These are phyloP conservation scores for Gonioctena quinquepunctata DNA, from an alignment of 1,140 invertebrate species.

Conservation along the genomic window DNA sequence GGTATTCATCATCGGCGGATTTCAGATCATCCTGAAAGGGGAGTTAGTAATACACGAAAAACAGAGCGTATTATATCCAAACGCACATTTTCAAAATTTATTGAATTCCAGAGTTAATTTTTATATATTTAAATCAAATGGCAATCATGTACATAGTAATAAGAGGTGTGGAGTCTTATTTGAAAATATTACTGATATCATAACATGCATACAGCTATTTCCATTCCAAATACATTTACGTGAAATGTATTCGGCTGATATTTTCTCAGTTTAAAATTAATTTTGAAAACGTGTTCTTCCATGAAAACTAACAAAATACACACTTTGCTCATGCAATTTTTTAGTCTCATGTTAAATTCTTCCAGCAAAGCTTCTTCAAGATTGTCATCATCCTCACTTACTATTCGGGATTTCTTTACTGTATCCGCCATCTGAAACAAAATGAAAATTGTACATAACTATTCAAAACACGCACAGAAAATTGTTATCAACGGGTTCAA, in stretches of 20 bases:
- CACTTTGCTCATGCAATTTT: constrained; percentile 55
- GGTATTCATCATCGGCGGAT: constrained; percentile 25
- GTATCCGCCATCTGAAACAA: constrained; percentile 54
- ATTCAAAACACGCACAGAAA: no score
- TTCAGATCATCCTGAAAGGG: constrained; percentile 42
- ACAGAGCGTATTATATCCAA: not conserved
- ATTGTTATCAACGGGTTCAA: no score
- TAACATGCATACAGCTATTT: no score
- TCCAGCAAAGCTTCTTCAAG: constrained; percentile 52
- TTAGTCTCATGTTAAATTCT: constrained; percentile 55
- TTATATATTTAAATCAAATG: no score
- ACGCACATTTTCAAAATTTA: not conserved
- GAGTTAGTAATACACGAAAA: constrained; percentile 40
- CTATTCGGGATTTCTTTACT: constrained; percentile 55
- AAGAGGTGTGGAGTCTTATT: no score
- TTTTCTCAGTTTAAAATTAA: no score
- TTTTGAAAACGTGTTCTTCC: constrained; percentile 16
- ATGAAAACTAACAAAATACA: constrained; percentile 40
- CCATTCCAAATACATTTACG: no score
- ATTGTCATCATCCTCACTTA: constrained; percentile 53
- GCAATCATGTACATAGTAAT: no score
- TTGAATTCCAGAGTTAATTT: no score
- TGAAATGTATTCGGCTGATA: no score
- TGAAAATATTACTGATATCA: no score
- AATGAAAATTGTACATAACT: not conserved